Evolutionary conservation across 1,140 invertebrate species (phyloP).

Genomic region (Melitaea cinxia): DNA sequence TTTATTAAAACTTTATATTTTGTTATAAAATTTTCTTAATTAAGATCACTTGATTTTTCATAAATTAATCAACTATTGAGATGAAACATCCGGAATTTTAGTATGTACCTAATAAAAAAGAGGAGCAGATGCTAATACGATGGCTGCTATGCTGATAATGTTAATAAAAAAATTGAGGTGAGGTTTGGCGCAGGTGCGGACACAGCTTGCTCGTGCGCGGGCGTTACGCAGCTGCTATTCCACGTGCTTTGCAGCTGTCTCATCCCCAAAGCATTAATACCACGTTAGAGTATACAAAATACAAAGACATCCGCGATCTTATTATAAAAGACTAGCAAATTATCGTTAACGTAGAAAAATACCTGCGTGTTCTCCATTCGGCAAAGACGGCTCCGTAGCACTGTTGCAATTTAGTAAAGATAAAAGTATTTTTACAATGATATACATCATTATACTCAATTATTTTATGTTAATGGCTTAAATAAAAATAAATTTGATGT

Average conservation of each 20-base stretch:
- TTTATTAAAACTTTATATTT: too few relatives aligned
- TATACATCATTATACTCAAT: constrained; percentile 22
- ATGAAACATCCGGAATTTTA: not conserved
- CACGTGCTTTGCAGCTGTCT: constrained; percentile 74
- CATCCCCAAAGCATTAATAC: constrained; percentile 47
- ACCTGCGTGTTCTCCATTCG: not conserved
- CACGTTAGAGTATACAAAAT: constrained; percentile 1
- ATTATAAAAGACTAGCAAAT: not conserved
- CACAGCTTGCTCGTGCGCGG: constrained; percentile 72
- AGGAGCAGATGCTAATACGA: constrained; percentile 51
- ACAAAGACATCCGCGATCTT: not conserved
- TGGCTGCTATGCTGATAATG: constrained; percentile 43
- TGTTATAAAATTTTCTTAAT: too few relatives aligned
- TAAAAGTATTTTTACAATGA: constrained; percentile 24
- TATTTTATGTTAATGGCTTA: not conserved
- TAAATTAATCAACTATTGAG: not conserved
- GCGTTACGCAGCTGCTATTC: constrained; percentile 61
- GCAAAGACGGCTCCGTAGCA: constrained; percentile 6
- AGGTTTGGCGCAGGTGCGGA: constrained; percentile 60
- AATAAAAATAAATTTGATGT: not conserved
- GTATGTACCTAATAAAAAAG: constrained; percentile 1
- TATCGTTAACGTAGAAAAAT: constrained; percentile 2
- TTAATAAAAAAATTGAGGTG: constrained; percentile 52
- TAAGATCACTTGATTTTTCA: too few relatives aligned
- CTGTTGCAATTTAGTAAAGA: constrained; percentile 27